Conservation (phyloP, 2,888 invertebrate species). For the Epinotia brunnichana region DNA sequence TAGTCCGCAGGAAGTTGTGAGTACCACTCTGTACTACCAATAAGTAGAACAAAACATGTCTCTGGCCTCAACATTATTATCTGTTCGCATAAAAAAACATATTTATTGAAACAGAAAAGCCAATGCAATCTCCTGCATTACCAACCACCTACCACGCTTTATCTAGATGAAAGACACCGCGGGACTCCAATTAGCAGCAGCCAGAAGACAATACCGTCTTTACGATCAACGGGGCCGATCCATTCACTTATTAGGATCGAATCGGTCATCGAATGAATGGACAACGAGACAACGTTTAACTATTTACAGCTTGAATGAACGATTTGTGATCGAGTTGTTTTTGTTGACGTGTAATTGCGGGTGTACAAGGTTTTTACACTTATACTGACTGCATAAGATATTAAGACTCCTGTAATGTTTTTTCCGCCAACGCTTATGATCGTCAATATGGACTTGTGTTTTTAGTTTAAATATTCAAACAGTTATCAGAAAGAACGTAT, state of each 20-base stretch:
- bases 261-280: conserved; percentile 63
- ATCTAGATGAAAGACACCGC: conserved; percentile 67
- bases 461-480: too few species aligned
- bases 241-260: conserved; percentile 64
- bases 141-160: conserved; percentile 61
- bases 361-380: background rate
- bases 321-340: conserved; percentile 38
- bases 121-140: conserved; percentile 42
- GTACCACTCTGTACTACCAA: too few species aligned
- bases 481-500: too few species aligned
- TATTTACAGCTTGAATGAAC: conserved; percentile 47
- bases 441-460: too few species aligned
- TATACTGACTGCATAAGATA: background rate
- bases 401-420: too few species aligned
- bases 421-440: too few species aligned
- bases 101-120: conserved; percentile 4
- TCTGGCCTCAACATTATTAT: background rate
- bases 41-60: too few species aligned
- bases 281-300: conserved; percentile 50
- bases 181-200: conserved; percentile 67
- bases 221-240: conserved; percentile 68
- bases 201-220: conserved; percentile 70
- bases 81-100: background rate
- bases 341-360: conserved; percentile 6
- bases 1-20: background rate